Evolutionary conservation across 2,888 invertebrate genomes (phyloP).

Genomic region (Schizaphis graminum): DNA sequence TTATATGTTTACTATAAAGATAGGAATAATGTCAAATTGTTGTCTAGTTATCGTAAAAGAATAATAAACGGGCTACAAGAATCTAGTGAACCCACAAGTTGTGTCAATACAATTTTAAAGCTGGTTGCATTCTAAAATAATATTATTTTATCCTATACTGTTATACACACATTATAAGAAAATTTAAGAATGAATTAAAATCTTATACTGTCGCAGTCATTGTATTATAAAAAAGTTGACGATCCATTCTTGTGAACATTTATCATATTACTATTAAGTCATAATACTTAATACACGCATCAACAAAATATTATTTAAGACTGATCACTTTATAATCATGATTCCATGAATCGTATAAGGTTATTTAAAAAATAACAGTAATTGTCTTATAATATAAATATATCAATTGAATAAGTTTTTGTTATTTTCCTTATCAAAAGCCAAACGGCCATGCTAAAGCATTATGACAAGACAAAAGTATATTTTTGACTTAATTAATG

Average conservation of each 20-base stretch:
- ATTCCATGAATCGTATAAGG: not conserved
- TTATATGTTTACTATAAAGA: not conserved
- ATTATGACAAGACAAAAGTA: not conserved
- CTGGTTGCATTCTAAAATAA: slow-evolving; percentile 20
- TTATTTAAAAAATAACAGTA: not conserved
- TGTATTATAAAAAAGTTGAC: not conserved
- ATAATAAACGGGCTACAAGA: not conserved
- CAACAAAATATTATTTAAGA: not conserved
- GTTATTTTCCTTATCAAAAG: not conserved
- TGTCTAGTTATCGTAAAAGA: slow-evolving; percentile 9
- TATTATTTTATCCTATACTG: not conserved
- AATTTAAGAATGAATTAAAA: not conserved
- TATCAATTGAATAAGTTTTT: not conserved
- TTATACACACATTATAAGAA: not conserved
- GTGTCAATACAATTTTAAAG: slow-evolving; percentile 32
- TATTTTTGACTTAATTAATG: not conserved
- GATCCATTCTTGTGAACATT: not conserved
- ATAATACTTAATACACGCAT: not conserved
- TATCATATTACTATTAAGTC: not conserved
- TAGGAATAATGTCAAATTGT: not conserved
- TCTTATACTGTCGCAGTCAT: not conserved
- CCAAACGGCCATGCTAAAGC: not conserved
- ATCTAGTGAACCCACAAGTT: not conserved
- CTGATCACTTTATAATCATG: not conserved
- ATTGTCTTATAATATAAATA: not conserved